These are phyloP conservation scores for Lordiphosa mommai DNA, from an alignment of 1,140 invertebrate species.

Conservation along the genomic window DNA sequence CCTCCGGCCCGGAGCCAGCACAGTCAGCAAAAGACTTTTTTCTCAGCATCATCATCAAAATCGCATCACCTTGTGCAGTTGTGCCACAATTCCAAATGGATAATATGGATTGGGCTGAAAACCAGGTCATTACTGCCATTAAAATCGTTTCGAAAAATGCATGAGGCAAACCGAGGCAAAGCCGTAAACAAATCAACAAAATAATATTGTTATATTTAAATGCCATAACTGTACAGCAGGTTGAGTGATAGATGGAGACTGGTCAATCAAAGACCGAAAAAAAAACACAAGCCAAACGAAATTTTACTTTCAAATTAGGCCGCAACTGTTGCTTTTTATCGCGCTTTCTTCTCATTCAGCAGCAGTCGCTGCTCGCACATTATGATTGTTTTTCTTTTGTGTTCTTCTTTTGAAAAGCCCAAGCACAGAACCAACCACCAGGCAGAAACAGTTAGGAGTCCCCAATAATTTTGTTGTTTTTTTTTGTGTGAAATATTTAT, in stretches of 20 bases:
- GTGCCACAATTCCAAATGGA: neutral
- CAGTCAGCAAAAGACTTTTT: slow-evolving; percentile 23
- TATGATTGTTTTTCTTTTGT: slow-evolving; percentile 46
- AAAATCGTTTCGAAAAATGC: slow-evolving; percentile 70
- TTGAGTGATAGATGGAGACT: slow-evolving; percentile 35
- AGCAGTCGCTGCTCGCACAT: slow-evolving; percentile 50
- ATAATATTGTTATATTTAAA: slow-evolving; percentile 57
- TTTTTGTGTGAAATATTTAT: slow-evolving; percentile 74
- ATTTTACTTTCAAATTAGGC: slow-evolving; percentile 78
- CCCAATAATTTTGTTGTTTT: slow-evolving; percentile 54
- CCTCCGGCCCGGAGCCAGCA: slow-evolving; percentile 14
- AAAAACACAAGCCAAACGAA: slow-evolving; percentile 23
- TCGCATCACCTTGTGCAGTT: slow-evolving; percentile 57
- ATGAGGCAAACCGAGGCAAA: slow-evolving; percentile 35
- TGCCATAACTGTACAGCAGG: slow-evolving; percentile 60
- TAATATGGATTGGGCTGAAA: slow-evolving; percentile 3
- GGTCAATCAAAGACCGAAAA: slow-evolving; percentile 59
- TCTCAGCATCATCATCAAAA: slow-evolving; percentile 69
- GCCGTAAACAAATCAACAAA: slow-evolving; percentile 57
- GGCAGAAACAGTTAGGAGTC: slow-evolving; percentile 68
- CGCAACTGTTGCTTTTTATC: slow-evolving; percentile 76
- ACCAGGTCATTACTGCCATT: slow-evolving; percentile 64
- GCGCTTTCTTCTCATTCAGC: slow-evolving; percentile 72
- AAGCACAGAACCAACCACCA: slow-evolving; percentile 51
- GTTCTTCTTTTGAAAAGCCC: slow-evolving; percentile 66